phyloP scores from a whole-genome alignment of 2,888 invertebrate genomes.

The Chrysolina americana region DNA sequence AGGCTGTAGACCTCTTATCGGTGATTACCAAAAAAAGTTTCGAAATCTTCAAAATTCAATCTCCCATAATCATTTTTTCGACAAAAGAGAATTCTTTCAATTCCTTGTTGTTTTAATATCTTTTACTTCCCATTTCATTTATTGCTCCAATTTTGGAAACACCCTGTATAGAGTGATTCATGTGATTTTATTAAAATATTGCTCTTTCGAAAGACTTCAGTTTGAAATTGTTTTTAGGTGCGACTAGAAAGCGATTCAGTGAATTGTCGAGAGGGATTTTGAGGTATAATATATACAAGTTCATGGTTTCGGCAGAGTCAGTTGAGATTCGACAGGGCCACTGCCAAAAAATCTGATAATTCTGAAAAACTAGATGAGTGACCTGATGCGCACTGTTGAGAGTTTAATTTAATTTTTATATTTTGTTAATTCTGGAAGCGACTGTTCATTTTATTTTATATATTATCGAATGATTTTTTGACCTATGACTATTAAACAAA shows the following conservation, averaged over 20 bases:
- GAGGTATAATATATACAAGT: neutral
- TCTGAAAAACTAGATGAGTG: neutral
- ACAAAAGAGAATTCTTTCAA: no score
- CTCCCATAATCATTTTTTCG: no score
- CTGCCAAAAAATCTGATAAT: neutral
- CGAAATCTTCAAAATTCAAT: no score
- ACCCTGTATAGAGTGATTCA: neutral
- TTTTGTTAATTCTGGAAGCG: neutral
- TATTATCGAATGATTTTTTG: neutral
- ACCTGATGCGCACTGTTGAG: neutral
- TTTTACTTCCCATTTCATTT: no score
- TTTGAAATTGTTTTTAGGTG: neutral
- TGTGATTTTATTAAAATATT: neutral
- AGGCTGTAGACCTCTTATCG: no score
- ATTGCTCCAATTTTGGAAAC: no score
- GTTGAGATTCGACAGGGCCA: neutral
- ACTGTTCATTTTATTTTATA: neutral
- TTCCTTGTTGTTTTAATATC: no score
- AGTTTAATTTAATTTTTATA: neutral
- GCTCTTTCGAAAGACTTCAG: neutral
- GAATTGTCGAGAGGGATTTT: neutral
- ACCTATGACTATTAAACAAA: no score
- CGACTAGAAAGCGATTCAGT: neutral
- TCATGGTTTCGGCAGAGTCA: neutral
- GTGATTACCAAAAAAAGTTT: no score